These are phyloP conservation scores for Nephotettix cincticeps DNA, from an alignment of 1,140 invertebrate genomes.

Conservation along the genomic window DNA sequence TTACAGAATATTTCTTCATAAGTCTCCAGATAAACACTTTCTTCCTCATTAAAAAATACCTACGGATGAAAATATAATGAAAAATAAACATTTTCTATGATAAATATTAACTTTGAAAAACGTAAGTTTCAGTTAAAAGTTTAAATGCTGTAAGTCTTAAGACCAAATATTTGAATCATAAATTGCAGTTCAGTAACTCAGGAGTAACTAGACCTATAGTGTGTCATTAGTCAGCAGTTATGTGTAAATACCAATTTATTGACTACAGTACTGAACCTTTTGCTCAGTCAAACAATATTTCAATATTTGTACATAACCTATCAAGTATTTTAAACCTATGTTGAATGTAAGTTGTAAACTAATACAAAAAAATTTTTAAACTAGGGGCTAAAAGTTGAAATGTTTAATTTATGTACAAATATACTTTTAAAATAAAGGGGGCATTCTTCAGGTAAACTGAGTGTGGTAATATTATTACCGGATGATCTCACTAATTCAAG, in stretches of 20 bases:
- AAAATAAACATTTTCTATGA: neutral
- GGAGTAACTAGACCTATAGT: neutral
- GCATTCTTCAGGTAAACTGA: too few species aligned
- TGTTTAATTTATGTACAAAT: too few species aligned
- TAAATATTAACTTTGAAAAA: neutral
- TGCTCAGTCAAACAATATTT: too few species aligned
- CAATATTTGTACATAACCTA: too few species aligned
- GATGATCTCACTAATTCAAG: too few species aligned
- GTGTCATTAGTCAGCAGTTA: neutral
- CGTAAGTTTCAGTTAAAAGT: neutral
- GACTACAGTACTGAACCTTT: too few species aligned
- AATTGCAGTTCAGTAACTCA: neutral
- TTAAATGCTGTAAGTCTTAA: neutral
- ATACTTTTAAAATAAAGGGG: too few species aligned
- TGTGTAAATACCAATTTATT: neutral
- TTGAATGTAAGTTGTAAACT: too few species aligned
- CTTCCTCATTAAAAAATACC: slow-evolving; percentile 1
- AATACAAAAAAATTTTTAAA: too few species aligned
- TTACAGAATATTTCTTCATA: slow-evolving; percentile 19
- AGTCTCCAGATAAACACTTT: slow-evolving; percentile 1
- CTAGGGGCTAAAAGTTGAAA: too few species aligned
- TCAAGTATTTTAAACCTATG: too few species aligned
- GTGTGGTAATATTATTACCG: too few species aligned
- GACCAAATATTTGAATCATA: neutral
- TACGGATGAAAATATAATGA: neutral